Percentiles rank a stretch among this genome's conserved stretches.
phyloP scores from a whole-genome alignment of 2,797 vertebrate genomes.

The Semaprochilodus insignis region DNA sequence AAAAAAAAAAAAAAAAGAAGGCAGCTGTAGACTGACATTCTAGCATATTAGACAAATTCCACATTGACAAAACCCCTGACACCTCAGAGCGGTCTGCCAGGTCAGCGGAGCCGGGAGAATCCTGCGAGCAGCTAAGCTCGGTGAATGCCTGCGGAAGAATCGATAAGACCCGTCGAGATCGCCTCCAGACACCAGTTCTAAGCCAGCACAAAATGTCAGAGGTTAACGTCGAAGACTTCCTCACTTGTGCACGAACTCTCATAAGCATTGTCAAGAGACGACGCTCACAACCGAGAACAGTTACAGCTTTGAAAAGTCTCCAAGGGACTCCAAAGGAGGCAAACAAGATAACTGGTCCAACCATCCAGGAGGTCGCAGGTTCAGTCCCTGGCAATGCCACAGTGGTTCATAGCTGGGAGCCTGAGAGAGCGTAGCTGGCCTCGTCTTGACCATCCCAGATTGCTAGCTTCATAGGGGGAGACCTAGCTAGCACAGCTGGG shows the following conservation, averaged over 20 bases:
- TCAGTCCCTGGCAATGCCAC: too few species aligned
- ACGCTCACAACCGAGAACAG: conserved; percentile 20
- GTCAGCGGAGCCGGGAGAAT: conserved; percentile 37
- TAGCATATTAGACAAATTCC: neutral
- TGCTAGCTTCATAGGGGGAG: too few species aligned
- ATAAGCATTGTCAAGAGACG: conserved; percentile 42
- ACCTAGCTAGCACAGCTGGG: too few species aligned
- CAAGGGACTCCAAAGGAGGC: neutral
- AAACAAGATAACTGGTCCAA: too few species aligned
- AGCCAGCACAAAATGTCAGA: conserved; percentile 52
- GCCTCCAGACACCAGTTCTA: conserved; percentile 15
- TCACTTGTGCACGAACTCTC: conserved; percentile 37
- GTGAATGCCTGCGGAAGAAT: conserved; percentile 36
- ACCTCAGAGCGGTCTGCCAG: conserved; percentile 46
- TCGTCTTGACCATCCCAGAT: too few species aligned
- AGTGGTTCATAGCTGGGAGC: too few species aligned
- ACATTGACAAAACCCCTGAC: conserved; percentile 42
- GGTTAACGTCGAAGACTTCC: conserved; percentile 52
- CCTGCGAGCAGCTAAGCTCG: conserved; percentile 29
- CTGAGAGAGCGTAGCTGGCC: too few species aligned
- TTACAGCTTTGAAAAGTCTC: neutral
- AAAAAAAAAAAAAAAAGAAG: neutral
- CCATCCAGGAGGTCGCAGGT: too few species aligned
- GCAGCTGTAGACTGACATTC: neutral
- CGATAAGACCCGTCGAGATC: conserved; percentile 33